phyloP scores from a whole-genome alignment of 2,113 vertebrate species.

The Galeopterus variegatus region DNA sequence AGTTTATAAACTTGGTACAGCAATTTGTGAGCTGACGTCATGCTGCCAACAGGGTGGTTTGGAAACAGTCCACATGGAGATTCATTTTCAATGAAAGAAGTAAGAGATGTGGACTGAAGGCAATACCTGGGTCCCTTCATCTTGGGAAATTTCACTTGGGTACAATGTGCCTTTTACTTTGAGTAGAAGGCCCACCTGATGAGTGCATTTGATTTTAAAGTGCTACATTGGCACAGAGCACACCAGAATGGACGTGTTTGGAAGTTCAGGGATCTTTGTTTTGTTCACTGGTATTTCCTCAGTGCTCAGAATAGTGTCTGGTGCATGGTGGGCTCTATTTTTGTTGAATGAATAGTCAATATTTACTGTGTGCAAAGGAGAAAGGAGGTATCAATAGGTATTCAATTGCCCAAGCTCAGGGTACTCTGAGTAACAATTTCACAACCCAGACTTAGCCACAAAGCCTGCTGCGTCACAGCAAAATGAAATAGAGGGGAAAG shows the following conservation, averaged over 20 bases:
- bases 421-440: not conserved
- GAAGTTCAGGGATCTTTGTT: not conserved
- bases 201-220: not conserved
- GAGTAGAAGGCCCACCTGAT: not conserved
- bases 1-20: conserved; percentile 46
- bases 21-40: conserved; percentile 39
- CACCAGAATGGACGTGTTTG: not conserved
- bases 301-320: not conserved
- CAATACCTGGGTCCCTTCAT: not conserved
- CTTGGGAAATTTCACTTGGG: not conserved
- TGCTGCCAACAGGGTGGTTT: not conserved
- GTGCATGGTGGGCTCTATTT: not conserved
- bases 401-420: not conserved
- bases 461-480: not conserved
- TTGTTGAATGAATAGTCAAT: not conserved
- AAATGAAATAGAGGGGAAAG: not conserved
- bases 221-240: not conserved
- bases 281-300: not conserved
- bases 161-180: not conserved
- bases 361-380: not conserved
- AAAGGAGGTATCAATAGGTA: conserved; percentile 47
- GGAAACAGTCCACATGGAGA: not conserved
- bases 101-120: not conserved
- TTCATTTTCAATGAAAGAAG: not conserved
- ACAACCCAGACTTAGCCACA: not conserved